phyloP scores from a whole-genome alignment of 2,888 invertebrate genomes.

The Chrysomela aeneicollis region DNA sequence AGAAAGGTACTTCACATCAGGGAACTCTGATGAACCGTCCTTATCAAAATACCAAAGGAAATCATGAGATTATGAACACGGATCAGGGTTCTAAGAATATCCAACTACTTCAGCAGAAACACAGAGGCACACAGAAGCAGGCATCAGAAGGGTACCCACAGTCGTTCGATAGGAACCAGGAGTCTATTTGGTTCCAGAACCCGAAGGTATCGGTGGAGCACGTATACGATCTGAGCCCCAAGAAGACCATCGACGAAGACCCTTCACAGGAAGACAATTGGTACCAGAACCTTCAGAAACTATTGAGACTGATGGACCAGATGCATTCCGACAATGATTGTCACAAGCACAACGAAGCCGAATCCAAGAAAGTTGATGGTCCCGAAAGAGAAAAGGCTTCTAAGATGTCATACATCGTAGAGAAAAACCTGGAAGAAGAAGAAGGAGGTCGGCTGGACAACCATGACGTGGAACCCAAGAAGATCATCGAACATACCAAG shows the following conservation, averaged over 20 bases:
- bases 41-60: too few relatives aligned
- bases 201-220: too few relatives aligned
- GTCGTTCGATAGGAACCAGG: background rate
- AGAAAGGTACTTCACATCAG: background rate
- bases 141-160: background rate
- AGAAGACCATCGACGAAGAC: background rate
- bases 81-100: too few relatives aligned
- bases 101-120: too few relatives aligned
- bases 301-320: background rate
- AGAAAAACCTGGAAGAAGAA: slow-evolving; percentile 50
- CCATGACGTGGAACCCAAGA: slow-evolving; percentile 61
- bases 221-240: too few relatives aligned
- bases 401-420: too few relatives aligned
- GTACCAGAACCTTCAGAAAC: background rate
- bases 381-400: too few relatives aligned
- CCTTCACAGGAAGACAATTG: too few relatives aligned
- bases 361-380: background rate
- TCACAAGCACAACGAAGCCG: background rate
- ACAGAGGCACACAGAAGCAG: background rate
- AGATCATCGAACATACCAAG: slow-evolving; percentile 74
- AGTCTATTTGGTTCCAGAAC: background rate
- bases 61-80: too few relatives aligned
- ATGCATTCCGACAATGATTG: background rate
- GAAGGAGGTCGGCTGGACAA: slow-evolving; percentile 52
- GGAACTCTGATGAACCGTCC: too few relatives aligned